phyloP scores from a whole-genome alignment of 2,797 vertebrate genomes.

The Eidolon dupreanum region DNA sequence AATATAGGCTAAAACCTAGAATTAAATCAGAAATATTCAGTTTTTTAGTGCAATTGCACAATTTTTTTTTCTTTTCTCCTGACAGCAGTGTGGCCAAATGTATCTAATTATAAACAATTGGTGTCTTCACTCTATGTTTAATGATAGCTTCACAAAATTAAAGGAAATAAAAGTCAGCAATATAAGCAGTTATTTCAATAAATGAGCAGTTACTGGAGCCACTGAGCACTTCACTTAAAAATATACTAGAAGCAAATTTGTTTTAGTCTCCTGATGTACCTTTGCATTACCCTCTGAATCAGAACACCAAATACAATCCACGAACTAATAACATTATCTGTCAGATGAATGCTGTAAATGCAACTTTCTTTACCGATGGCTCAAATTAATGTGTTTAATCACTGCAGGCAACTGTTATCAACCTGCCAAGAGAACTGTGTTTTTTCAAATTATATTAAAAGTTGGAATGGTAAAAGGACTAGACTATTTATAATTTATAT shows the following conservation, averaged over 20 bases:
- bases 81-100: not conserved
- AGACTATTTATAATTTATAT: not conserved
- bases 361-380: not conserved
- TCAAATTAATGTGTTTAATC: constrained; percentile 3
- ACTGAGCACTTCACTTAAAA: not conserved
- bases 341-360: not conserved
- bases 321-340: not conserved
- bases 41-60: not conserved
- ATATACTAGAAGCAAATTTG: not conserved
- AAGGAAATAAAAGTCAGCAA: not conserved
- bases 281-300: not conserved
- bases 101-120: not conserved
- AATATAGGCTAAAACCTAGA: not conserved
- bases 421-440: not conserved
- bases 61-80: not conserved
- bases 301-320: not conserved
- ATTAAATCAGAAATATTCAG: not conserved
- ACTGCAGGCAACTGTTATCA: not conserved
- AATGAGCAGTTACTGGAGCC: not conserved
- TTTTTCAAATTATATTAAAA: not conserved
- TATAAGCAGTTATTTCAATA: constrained; percentile 10
- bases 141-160: not conserved
- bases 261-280: not conserved
- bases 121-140: not conserved
- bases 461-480: not conserved